A percentile compares a stretch with the other conserved stretches of the same genome.
Conservation (phyloP, 1,140 invertebrate species). For the Orius laevigatus region DNA sequence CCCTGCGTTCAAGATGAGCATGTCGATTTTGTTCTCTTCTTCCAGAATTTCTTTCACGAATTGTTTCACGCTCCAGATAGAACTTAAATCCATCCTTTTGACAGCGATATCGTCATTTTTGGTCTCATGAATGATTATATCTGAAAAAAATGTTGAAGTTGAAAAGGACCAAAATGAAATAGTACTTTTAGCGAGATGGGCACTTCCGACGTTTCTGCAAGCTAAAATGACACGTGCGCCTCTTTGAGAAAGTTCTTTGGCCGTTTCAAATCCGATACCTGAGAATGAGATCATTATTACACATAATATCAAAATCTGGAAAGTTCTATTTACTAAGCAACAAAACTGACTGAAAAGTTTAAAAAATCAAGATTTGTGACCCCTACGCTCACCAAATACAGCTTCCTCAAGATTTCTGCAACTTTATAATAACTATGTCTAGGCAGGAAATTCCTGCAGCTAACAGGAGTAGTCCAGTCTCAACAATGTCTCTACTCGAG, state of each 20-base stretch:
- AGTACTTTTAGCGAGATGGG: slow-evolving; percentile 47
- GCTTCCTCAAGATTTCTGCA: no score
- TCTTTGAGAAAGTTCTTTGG: slow-evolving; percentile 54
- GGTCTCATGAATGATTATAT: slow-evolving; percentile 38
- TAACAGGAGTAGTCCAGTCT: no score
- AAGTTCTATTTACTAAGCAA: no score
- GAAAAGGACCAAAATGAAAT: background rate
- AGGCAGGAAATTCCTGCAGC: no score
- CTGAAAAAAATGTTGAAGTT: slow-evolving; percentile 22
- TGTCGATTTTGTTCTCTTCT: slow-evolving; percentile 18
- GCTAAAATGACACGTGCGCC: slow-evolving; percentile 75
- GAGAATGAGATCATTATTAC: background rate
- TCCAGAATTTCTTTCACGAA: slow-evolving; percentile 9
- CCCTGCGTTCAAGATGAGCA: slow-evolving; percentile 15
- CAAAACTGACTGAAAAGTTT: no score
- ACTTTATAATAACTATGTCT: no score
- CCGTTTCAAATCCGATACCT: slow-evolving; percentile 81
- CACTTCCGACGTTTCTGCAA: slow-evolving; percentile 60
- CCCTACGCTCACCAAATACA: no score
- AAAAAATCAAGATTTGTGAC: no score
- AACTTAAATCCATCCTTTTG: slow-evolving; percentile 9
- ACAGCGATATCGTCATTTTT: slow-evolving; percentile 33
- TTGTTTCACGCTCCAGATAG: slow-evolving; percentile 10
- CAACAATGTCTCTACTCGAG: no score
- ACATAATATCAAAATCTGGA: no score